Base-by-base conservation (phyloP, 1,140 invertebrate genomes). In the Melitaea cinxia region DNA sequence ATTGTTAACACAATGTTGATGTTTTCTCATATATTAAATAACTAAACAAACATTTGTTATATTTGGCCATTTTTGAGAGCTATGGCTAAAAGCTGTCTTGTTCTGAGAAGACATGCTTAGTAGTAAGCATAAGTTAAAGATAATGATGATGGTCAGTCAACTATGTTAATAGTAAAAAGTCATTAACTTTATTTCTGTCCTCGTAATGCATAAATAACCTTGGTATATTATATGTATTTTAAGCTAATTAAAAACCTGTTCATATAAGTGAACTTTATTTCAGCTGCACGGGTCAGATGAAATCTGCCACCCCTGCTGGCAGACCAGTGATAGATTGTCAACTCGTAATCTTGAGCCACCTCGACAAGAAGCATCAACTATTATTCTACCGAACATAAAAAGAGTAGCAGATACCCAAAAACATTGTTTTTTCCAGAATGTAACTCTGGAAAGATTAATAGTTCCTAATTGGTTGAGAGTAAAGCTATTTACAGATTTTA, bases 271-370 rank as follows among this genome's bases (percentile, higher is more conserved):
- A 33, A 33, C 9, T 10, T n/a, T 26, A 5, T 50, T 50, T 26
- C 23, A 26, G 23, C 2, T 50, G 6, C 10, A 24, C 12, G 17
- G 12, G 28, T 21, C 17, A 5, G 21, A 50, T 50, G 21, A 50
- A 12, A 50, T 50, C n/a, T 50, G 49, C 49, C 49, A 50, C 28
- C 49, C 49, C 12, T 50, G 49, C 19, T 49, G 47, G 47, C 49
- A 50, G 24, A 17, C 23, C 14, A 33, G 30, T 50, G 24, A 50
- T 7, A 10, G 49, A 26, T 21, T 24, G 24, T 21, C 49, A 14
- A 50, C 24, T 12, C 49, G 10, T 21, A n/a, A 21, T 26, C 10
- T 26, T 4, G 17, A 2, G 3, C 17, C 12, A 12, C 15, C 23
- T 15, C n/a, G 4, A 19, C 24, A 15, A 53, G 23, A 53, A 30